These are phyloP conservation scores for Gasteruption jaculator DNA, from an alignment of 2,888 invertebrate genomes.

Conservation along the genomic window DNA sequence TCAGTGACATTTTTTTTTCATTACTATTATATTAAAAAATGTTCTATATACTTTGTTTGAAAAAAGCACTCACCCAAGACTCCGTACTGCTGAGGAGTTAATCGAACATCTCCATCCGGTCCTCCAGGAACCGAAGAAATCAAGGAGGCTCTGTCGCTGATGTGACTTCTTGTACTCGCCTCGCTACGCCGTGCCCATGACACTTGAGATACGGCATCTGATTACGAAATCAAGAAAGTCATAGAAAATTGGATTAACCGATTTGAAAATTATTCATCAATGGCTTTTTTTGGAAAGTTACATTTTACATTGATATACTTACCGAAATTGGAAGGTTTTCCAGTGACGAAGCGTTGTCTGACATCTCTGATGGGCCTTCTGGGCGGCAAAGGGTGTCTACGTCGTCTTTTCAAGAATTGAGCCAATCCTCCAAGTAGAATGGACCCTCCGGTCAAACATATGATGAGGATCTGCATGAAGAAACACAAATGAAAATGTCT, in stretches of 20 bases:
- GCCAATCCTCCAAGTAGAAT: slow-evolving; percentile 80
- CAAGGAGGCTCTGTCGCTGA: slow-evolving; percentile 45
- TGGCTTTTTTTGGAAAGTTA: neutral
- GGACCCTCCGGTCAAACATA: slow-evolving; percentile 74
- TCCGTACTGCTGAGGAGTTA: slow-evolving; percentile 84
- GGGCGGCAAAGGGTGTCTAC: slow-evolving; percentile 42
- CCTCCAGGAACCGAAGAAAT: slow-evolving; percentile 46
- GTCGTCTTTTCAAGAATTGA: slow-evolving; percentile 68
- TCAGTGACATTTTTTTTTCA: too few species aligned
- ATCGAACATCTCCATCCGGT: slow-evolving; percentile 60
- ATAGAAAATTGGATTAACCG: neutral
- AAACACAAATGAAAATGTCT: slow-evolving; percentile 10
- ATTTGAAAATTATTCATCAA: neutral
- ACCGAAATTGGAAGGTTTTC: slow-evolving; percentile 47
- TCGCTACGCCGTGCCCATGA: slow-evolving; percentile 48
- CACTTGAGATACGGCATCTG: slow-evolving; percentile 45
- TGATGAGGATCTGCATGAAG: slow-evolving; percentile 69
- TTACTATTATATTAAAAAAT: neutral
- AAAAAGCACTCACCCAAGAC: slow-evolving; percentile 89
- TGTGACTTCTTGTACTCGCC: slow-evolving; percentile 45
- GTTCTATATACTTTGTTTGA: too few species aligned
- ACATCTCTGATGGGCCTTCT: slow-evolving; percentile 38
- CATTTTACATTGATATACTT: slow-evolving; percentile 21
- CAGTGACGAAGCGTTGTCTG: slow-evolving; percentile 40
- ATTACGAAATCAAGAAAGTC: slow-evolving; percentile 1